Percentiles rank a stretch among this genome's conserved stretches.
phyloP scores from a whole-genome alignment of 1,140 invertebrate genomes.

The Listronotus oregonensis region DNA sequence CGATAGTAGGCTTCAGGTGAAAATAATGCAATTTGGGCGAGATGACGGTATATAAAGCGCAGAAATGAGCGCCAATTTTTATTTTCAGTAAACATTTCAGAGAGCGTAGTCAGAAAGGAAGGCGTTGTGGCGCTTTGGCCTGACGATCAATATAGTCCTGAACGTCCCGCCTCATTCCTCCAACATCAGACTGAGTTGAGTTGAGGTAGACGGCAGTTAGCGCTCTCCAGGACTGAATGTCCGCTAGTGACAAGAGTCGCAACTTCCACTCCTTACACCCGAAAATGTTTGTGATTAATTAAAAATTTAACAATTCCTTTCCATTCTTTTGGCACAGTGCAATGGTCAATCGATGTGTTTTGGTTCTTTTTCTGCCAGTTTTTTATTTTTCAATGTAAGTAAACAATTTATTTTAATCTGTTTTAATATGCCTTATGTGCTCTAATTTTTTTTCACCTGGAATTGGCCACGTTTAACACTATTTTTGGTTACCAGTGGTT shows the following conservation, averaged over 20 bases:
- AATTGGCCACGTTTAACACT: no score
- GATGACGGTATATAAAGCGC: slow-evolving; percentile 13
- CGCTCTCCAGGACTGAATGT: slow-evolving; percentile 24
- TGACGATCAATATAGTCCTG: slow-evolving; percentile 22
- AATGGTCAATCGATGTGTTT: slow-evolving; percentile 19
- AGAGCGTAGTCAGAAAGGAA: slow-evolving; percentile 12
- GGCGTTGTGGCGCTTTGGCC: slow-evolving; percentile 15
- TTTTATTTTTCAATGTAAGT: slow-evolving; percentile 29
- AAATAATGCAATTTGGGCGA: slow-evolving; percentile 6
- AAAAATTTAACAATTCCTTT: slow-evolving; percentile 9
- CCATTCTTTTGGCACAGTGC: slow-evolving; percentile 20
- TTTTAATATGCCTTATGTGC: neutral
- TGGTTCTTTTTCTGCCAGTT: slow-evolving; percentile 20
- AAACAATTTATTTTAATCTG: slow-evolving; percentile 20
- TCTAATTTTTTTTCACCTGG: no score
- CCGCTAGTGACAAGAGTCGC: slow-evolving; percentile 17
- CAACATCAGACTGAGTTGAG: slow-evolving; percentile 26
- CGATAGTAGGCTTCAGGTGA: slow-evolving; percentile 1
- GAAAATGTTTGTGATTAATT: slow-evolving; percentile 28
- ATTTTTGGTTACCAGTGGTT: no score
- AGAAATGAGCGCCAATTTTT: slow-evolving; percentile 25
- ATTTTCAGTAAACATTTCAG: slow-evolving; percentile 28
- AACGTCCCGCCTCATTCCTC: slow-evolving; percentile 26
- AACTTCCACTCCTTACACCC: slow-evolving; percentile 15
- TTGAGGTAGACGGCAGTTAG: slow-evolving; percentile 26